Conservation (phyloP, 2,797 vertebrate species). For the Platyrinchus mystaceus region DNA sequence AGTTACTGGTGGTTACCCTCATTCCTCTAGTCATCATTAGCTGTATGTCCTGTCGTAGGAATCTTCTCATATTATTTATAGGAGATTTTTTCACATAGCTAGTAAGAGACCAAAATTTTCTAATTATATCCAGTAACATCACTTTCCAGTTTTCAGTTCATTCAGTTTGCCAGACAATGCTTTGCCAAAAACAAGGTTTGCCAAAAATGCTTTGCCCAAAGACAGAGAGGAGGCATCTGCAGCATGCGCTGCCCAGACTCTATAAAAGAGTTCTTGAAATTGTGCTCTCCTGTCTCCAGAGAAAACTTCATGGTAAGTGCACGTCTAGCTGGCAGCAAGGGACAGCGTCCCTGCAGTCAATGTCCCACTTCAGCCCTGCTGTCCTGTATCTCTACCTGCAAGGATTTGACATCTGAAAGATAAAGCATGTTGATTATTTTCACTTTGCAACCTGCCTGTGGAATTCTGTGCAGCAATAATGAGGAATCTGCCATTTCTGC, state of each 20-base stretch:
- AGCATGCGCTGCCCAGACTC: slow-evolving; percentile 66
- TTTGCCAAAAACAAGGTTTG: slow-evolving; percentile 72
- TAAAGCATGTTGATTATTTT: neutral
- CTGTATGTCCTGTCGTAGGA: slow-evolving; percentile 16
- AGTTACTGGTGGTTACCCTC: slow-evolving; percentile 6
- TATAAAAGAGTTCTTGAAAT: slow-evolving; percentile 75
- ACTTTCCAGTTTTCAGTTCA: slow-evolving; percentile 68
- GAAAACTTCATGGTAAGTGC: slow-evolving; percentile 74
- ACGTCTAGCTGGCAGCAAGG: neutral
- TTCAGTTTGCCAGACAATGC: slow-evolving; percentile 76
- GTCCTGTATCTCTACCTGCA: neutral
- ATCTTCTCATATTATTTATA: slow-evolving; percentile 75
- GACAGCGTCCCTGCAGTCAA: neutral
- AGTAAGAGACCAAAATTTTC: slow-evolving; percentile 73
- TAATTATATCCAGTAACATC: slow-evolving; percentile 82
- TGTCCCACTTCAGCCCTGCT: neutral
- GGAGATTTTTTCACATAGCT: slow-evolving; percentile 75
- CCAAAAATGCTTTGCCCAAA: slow-evolving; percentile 79
- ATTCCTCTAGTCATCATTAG: slow-evolving; percentile 30
- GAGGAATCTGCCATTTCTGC: slow-evolving; percentile 26
- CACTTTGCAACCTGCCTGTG: neutral
- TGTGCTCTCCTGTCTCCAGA: slow-evolving; percentile 62
- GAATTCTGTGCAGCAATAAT: slow-evolving; percentile 9
- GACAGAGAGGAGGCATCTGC: slow-evolving; percentile 77
- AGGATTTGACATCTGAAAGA: slow-evolving; percentile 12